A percentile compares a stretch with the other conserved stretches of the same genome.
Evolutionary conservation across 2,888 invertebrate genomes (phyloP).

Genomic region (Eupithecia subumbrata): DNA sequence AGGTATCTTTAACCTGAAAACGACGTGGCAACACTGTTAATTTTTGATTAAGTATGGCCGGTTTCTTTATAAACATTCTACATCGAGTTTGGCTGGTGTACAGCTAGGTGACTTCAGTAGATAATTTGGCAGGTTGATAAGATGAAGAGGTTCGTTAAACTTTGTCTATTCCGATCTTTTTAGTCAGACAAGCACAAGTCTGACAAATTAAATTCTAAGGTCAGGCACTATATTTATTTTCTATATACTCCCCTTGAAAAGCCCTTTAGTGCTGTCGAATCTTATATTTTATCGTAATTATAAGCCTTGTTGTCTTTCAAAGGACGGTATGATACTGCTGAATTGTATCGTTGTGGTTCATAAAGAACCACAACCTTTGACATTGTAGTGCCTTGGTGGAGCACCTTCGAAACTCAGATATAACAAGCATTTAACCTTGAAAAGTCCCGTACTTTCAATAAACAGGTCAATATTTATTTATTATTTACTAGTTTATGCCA

Average conservation of each 20-base stretch:
- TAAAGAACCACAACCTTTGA: not conserved
- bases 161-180: not conserved
- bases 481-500: not conserved
- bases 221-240: conserved; percentile 5
- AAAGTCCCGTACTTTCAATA: not conserved
- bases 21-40: too few relatives aligned
- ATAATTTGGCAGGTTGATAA: not conserved
- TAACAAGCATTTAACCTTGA: conserved; percentile 12
- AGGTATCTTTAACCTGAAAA: too few relatives aligned
- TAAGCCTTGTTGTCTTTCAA: not conserved
- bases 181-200: too few relatives aligned
- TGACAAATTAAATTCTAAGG: not conserved
- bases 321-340: not conserved
- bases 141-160: not conserved
- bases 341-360: not conserved
- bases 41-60: too few relatives aligned
- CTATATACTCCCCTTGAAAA: not conserved
- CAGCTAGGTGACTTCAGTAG: not conserved
- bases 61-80: too few relatives aligned
- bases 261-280: not conserved
- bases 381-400: not conserved
- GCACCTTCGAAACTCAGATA: not conserved
- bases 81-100: too few relatives aligned
- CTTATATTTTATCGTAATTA: not conserved
- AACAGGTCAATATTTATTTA: not conserved